These are phyloP conservation scores for Leucosticte australis DNA, from an alignment of 2,113 vertebrate genomes.

Conservation along the genomic window DNA sequence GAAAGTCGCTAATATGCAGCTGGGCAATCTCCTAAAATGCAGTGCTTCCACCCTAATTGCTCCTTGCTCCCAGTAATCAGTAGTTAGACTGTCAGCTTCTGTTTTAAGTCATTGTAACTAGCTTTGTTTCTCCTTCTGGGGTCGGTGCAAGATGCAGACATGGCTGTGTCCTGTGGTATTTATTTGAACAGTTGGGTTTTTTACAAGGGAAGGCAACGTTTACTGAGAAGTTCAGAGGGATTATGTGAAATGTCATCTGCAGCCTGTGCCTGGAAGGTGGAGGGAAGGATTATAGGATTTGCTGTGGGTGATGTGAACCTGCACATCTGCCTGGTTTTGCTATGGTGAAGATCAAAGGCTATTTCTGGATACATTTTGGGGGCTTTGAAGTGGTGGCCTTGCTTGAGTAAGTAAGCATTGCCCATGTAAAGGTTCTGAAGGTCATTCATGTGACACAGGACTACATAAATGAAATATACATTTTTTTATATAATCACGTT, in stretches of 20 bases:
- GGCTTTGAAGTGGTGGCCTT: background rate
- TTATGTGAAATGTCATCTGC: background rate
- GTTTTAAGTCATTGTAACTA: background rate
- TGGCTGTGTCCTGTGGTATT: background rate
- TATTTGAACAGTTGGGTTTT: background rate
- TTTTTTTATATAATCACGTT: background rate
- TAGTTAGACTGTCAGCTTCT: background rate
- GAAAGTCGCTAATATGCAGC: background rate
- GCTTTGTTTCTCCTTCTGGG: background rate
- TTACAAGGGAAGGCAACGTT: background rate
- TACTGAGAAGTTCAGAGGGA: background rate
- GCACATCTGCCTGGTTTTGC: background rate
- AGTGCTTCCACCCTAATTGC: background rate
- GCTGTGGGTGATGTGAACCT: background rate
- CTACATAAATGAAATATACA: fast-evolving
- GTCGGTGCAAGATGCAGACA: fast-evolving
- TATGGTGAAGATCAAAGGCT: background rate
- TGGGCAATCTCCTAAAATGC: background rate
- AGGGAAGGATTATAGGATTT: background rate
- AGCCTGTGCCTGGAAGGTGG: background rate
- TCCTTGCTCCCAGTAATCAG: background rate
- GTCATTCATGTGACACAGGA: background rate
- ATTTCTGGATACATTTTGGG: background rate
- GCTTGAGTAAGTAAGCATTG: background rate
- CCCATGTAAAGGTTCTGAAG: background rate